phyloP scores from a whole-genome alignment of 2,797 vertebrate genomes.

The Nyctibius grandis region DNA sequence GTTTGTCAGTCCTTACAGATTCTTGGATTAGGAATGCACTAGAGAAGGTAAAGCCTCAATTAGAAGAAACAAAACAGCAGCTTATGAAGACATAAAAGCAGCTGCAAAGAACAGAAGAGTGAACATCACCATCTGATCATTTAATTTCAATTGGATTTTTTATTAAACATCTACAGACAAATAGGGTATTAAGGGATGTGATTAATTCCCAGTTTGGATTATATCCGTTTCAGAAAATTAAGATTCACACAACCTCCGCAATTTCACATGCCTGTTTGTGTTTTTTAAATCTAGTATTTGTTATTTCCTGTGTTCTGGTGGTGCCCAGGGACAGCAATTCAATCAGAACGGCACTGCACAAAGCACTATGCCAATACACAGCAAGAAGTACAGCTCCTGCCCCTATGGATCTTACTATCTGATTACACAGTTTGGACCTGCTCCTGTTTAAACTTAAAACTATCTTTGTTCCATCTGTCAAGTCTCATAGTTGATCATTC shows the following conservation, averaged over 20 bases:
- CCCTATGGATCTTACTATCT: not conserved
- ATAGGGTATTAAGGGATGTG: not conserved
- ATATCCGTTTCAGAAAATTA: conserved; percentile 8
- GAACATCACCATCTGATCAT: not conserved
- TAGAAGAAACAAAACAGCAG: not conserved
- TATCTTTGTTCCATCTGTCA: not conserved
- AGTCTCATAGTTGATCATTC: not conserved
- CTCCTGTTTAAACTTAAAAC: not conserved
- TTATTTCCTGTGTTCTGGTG: not conserved
- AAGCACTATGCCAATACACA: not conserved
- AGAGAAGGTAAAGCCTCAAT: not conserved
- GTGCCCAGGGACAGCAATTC: not conserved
- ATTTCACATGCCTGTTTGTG: not conserved
- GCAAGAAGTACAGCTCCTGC: not conserved
- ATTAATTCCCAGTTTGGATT: conserved; percentile 1
- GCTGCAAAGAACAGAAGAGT: not conserved
- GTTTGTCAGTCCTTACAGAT: not conserved
- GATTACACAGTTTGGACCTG: not conserved
- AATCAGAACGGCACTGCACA: not conserved
- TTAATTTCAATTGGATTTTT: conserved; percentile 12
- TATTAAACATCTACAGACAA: conserved; percentile 9
- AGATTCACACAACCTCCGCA: not conserved
- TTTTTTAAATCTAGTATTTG: not conserved
- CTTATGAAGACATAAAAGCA: not conserved
- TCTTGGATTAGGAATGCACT: not conserved